phyloP scores from a whole-genome alignment of 2,888 invertebrate species.

The Psylliodes chrysocephalus region DNA sequence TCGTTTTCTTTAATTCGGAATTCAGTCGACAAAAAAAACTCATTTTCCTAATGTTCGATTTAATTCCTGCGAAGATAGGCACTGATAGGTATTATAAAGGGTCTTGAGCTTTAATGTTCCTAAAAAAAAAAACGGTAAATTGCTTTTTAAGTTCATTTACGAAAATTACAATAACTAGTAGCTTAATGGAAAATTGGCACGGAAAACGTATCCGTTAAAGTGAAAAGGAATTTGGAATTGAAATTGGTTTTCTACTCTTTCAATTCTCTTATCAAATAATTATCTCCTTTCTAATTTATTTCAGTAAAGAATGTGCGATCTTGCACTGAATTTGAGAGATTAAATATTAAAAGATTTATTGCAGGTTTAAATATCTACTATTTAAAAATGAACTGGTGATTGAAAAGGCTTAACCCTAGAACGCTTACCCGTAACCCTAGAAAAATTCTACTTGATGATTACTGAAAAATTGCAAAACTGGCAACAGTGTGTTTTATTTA shows the following conservation, averaged over 20 bases:
- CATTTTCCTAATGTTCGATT: conserved; percentile 45
- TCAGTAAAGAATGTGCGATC: too few relatives aligned
- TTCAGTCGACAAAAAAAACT: conserved; percentile 28
- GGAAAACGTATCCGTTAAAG: conserved; percentile 11
- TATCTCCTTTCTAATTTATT: neutral
- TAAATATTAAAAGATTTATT: too few relatives aligned
- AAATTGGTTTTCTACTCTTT: conserved; percentile 16
- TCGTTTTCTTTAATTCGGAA: conserved; percentile 30
- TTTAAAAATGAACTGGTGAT: too few relatives aligned
- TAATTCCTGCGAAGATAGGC: conserved; percentile 37
- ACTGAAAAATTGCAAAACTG: too few relatives aligned
- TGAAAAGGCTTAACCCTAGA: too few relatives aligned
- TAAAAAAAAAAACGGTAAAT: conserved; percentile 35
- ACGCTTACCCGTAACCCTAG: too few relatives aligned
- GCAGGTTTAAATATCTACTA: too few relatives aligned
- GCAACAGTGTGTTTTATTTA: too few relatives aligned
- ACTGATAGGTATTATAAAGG: conserved; percentile 38
- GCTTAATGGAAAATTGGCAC: conserved; percentile 39
- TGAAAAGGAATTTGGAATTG: conserved; percentile 18
- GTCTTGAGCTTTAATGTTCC: conserved; percentile 28
- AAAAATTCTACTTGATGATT: too few relatives aligned
- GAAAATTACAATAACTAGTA: conserved; percentile 31
- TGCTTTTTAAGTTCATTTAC: conserved; percentile 39
- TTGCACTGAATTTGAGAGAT: too few relatives aligned
- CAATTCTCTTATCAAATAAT: conserved; percentile 22